phyloP scores from a whole-genome alignment of 2,888 invertebrate genomes.

The Cordilura impudica region DNA sequence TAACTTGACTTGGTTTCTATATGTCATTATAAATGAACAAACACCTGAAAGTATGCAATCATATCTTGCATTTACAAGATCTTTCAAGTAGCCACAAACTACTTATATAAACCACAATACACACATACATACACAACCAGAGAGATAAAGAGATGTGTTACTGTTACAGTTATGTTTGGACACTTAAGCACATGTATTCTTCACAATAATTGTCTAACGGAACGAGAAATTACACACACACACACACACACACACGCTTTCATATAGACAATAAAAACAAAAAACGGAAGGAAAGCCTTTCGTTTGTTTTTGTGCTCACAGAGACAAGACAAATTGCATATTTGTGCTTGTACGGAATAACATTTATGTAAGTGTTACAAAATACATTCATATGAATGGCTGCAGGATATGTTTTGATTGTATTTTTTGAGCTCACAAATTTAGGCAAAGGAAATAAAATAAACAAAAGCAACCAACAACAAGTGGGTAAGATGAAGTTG shows the following conservation, averaged over 20 bases:
- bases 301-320: background rate
- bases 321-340: too few relatives aligned
- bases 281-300: slow-evolving; percentile 55
- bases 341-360: background rate
- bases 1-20: slow-evolving; percentile 73
- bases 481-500: background rate
- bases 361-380: background rate
- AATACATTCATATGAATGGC: slow-evolving; percentile 12
- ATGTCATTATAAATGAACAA: slow-evolving; percentile 47
- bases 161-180: slow-evolving; percentile 45
- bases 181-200: slow-evolving; percentile 57
- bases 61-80: background rate
- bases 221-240: background rate
- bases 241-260: background rate
- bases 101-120: background rate
- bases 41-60: slow-evolving; percentile 18
- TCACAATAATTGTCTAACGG: slow-evolving; percentile 39
- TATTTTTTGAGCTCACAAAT: slow-evolving; percentile 20
- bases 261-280: background rate
- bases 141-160: background rate
- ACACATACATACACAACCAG: background rate
- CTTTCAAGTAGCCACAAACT: background rate
- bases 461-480: background rate
- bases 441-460: slow-evolving; percentile 60
- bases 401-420: slow-evolving; percentile 60